A percentile compares a stretch with the other conserved stretches of the same genome.
Conservation (phyloP, 2,113 vertebrate species). For the Mus musculus region DNA sequence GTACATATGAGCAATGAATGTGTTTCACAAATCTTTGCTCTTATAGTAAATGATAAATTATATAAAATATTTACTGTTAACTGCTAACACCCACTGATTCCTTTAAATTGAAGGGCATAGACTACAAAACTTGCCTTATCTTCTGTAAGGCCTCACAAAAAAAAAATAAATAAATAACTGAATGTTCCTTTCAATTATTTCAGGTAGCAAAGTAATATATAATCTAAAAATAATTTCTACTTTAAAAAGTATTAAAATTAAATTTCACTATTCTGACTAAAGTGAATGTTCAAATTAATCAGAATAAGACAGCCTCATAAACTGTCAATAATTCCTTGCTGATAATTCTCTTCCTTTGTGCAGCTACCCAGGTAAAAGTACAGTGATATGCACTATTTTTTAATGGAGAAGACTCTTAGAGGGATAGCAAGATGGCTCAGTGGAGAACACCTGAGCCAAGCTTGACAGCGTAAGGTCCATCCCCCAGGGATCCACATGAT, state of each 20-base stretch:
- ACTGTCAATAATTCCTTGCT: not conserved
- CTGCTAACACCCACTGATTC: not conserved
- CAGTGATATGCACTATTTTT: not conserved
- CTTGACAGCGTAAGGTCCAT: not conserved
- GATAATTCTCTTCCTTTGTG: not conserved
- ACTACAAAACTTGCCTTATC: not conserved
- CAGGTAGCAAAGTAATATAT: constrained; percentile 3
- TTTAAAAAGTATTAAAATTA: not conserved
- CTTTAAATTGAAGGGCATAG: not conserved
- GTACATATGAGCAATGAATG: not conserved
- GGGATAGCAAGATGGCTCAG: not conserved
- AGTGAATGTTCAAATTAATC: not conserved
- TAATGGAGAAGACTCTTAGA: not conserved
- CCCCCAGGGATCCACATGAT: not conserved
- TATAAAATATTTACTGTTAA: not conserved
- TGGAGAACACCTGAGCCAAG: not conserved
- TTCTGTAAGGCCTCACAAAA: not conserved
- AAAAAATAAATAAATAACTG: not conserved
- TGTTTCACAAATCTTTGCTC: not conserved
- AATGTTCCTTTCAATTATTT: constrained; percentile 4
- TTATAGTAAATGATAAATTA: not conserved
- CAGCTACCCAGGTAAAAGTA: not conserved
- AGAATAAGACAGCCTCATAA: not conserved
- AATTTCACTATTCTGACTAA: not conserved
- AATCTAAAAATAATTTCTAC: constrained; percentile 18